These are phyloP conservation scores for Sminthurides bifidus DNA, from an alignment of 1,140 invertebrate genomes.

Conservation along the genomic window DNA sequence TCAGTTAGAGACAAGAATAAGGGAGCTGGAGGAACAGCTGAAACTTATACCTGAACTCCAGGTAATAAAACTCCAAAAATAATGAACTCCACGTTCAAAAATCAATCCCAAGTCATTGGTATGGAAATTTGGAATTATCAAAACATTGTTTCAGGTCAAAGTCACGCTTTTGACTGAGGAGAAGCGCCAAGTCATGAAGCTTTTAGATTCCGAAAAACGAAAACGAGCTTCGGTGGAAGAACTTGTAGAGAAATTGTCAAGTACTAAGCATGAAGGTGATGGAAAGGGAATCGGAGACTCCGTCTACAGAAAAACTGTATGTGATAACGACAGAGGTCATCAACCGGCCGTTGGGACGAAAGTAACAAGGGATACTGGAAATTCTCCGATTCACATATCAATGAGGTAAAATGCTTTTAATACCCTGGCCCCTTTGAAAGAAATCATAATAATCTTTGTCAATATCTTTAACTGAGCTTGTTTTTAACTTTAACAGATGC, in stretches of 20 bases:
- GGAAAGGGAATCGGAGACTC: no score
- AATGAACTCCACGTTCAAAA: no score
- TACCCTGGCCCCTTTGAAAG: no score
- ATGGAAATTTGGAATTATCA: no score
- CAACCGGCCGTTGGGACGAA: no score
- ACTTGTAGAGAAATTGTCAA: constrained; percentile 11
- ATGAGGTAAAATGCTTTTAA: no score
- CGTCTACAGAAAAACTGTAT: not conserved
- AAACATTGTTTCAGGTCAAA: constrained; percentile 49
- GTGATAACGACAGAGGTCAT: not conserved
- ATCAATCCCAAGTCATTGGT: no score
- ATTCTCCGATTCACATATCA: no score
- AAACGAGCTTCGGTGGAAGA: constrained; percentile 7
- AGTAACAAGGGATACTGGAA: no score
- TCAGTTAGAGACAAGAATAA: constrained; percentile 58
- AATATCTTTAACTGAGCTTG: not conserved
- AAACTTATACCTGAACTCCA: constrained; percentile 69
- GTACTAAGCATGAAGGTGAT: no score
- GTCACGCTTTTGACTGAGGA: constrained; percentile 59
- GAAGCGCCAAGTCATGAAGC: constrained; percentile 47
- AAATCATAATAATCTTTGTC: not conserved
- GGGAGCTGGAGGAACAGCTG: constrained; percentile 70
- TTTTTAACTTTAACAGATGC: constrained; percentile 5
- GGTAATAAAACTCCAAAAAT: constrained; percentile 45
- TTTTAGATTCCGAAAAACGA: constrained; percentile 28